Percentiles rank a stretch among this genome's conserved stretches.
These are phyloP conservation scores for Myodes glareolus DNA, from an alignment of 2,113 vertebrate genomes.

Conservation along the genomic window DNA sequence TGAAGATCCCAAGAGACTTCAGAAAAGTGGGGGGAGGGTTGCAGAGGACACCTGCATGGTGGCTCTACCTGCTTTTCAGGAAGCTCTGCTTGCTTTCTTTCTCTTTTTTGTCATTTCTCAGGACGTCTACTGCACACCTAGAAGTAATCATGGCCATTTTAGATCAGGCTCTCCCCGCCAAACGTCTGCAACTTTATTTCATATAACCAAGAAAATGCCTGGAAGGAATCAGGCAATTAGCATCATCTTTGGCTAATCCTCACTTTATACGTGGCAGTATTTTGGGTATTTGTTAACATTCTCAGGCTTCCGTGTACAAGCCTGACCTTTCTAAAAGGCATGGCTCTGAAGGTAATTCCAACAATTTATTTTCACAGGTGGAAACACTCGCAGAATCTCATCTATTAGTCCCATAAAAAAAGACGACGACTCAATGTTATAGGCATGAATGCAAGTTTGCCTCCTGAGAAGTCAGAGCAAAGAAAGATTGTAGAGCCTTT, in stretches of 20 bases:
- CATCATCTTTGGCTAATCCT: constrained; percentile 14
- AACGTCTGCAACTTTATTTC: constrained; percentile 72
- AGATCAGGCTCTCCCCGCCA: constrained; percentile 51
- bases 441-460: accelerated
- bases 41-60: constrained; percentile 1
- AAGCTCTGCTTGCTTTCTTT: constrained; percentile 55
- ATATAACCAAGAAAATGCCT: constrained; percentile 56
- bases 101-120: constrained; percentile 74
- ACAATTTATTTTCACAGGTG: neutral
- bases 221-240: neutral
- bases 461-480: neutral
- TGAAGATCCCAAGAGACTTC: neutral
- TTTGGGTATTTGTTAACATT: neutral
- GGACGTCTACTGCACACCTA: constrained; percentile 82
- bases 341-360: neutral
- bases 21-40: neutral
- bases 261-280: neutral
- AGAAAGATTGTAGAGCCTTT: neutral
- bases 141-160: constrained; percentile 83
- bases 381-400: neutral
- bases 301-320: neutral
- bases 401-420: neutral
- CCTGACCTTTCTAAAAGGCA: constrained; percentile 55
- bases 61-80: constrained; percentile 66
- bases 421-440: neutral